Base-by-base conservation (phyloP, 2,113 vertebrate genomes). In the Zosterops borbonicus region DNA sequence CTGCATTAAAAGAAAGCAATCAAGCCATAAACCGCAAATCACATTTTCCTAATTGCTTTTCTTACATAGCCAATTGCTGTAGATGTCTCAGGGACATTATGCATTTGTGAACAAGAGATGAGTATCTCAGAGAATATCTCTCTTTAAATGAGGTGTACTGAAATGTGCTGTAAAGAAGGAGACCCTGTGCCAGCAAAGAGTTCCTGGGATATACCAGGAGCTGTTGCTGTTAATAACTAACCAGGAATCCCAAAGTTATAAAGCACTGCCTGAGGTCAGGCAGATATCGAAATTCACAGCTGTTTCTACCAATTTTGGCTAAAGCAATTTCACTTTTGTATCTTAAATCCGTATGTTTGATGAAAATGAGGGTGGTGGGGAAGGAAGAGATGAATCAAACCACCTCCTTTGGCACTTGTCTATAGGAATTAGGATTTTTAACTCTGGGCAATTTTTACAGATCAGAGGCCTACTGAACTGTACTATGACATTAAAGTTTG, bases 21-120 rank as follows among this genome's bases (percentile, higher is more conserved):
- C 41, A 88, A 94, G 35, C 55, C 46, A 53, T 94, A 92, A 95
- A 87, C 58, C 64, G 33, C 89, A 95, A 79, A 53, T 46, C 53
- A 77, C 62, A 80, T 91, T 92, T 91, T 92, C 77, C 89, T 94
- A 89, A 95, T 95, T 89, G 89, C 77, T 91, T 94, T 91, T 95
- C 85, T 87, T 90, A 69, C 68, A 50, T 21, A 62, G 84, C 37
- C 91, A 85, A 62, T 70, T 90, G 89, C 82, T 91, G 59, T 83
- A 94, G 75, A 74, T 70, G 42, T 90, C 78, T 90, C 67, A 83
- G 91, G 78, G 29, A 85, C 35, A 23, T 91, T 50, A 91, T 0
- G 3, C 5, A 4, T 76, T 94, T 90, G 47, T 56, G 91, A 88
- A 74, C 39, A 85, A 65, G 75, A 90, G 37, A 85, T 79, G 56